A percentile compares a stretch with the other conserved stretches of the same genome.
These are phyloP conservation scores for Eristalis pertinax DNA, from an alignment of 2,888 invertebrate species.

Conservation along the genomic window DNA sequence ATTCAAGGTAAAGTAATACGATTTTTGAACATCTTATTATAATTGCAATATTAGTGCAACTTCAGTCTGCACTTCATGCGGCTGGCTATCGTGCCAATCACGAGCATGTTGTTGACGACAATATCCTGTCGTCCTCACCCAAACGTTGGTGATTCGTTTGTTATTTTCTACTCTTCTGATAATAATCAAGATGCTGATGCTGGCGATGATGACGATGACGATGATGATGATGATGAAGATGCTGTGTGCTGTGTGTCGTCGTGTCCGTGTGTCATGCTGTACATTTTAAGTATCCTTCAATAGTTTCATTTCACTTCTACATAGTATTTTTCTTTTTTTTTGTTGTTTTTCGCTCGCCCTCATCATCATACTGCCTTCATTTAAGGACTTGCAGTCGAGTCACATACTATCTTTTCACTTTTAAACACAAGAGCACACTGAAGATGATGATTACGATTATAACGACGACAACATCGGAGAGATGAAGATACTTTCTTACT, in stretches of 20 bases:
- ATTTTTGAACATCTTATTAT: conserved; percentile 64
- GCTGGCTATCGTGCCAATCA: conserved; percentile 25
- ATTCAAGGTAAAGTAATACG: conserved; percentile 72
- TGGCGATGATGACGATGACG: neutral
- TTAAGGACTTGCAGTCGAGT: conserved; percentile 33
- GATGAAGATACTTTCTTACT: conserved; percentile 42
- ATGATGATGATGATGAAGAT: neutral
- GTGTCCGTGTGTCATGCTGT: neutral
- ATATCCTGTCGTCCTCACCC: conserved; percentile 3
- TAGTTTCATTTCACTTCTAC: conserved; percentile 52
- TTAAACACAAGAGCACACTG: conserved; percentile 30
- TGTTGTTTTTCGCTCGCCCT: neutral
- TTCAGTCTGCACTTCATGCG: conserved; percentile 35
- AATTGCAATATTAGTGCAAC: conserved; percentile 64
- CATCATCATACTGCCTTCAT: neutral
- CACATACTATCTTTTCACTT: conserved; percentile 50
- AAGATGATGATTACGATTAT: conserved; percentile 1
- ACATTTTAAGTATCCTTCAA: conserved; percentile 64
- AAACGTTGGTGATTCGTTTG: conserved; percentile 3
- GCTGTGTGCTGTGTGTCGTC: neutral
- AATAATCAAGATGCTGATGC: conserved; percentile 1
- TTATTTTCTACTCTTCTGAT: neutral
- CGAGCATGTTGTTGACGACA: conserved; percentile 10
- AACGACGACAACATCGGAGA: conserved; percentile 1
- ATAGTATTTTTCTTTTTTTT: conserved; percentile 15